Evolutionary conservation across 2,113 vertebrate species (phyloP).

Genomic region (Oryzias melastigma): DNA sequence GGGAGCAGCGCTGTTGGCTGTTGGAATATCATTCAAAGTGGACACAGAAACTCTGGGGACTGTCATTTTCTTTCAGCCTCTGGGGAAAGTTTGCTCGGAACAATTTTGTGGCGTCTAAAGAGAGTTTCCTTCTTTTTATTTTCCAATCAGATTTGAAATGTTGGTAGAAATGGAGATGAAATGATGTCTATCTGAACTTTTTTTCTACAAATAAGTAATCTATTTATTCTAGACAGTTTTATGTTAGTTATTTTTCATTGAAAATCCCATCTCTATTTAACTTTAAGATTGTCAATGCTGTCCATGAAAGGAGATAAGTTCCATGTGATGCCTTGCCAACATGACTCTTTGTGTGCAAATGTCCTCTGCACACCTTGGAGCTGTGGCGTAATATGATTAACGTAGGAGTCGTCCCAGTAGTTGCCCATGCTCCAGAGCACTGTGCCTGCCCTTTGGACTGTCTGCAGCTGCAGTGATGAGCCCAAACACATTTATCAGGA

Average conservation of each 20-base stretch:
- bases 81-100: conserved; percentile 52
- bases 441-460: conserved; percentile 66
- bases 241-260: conserved; percentile 49
- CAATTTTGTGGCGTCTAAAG: conserved; percentile 41
- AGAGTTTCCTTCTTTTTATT: conserved; percentile 29
- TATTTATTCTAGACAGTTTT: conserved; percentile 46
- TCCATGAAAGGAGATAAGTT: conserved; percentile 21
- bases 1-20: conserved; percentile 41
- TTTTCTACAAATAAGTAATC: conserved; percentile 52
- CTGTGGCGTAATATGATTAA: conserved; percentile 71
- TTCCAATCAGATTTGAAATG: conserved; percentile 53
- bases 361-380: conserved; percentile 70
- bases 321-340: conserved; percentile 63
- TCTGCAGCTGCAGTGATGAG: conserved; percentile 66
- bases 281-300: conserved; percentile 47
- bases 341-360: conserved; percentile 69
- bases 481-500: conserved; percentile 76
- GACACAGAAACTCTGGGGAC: conserved; percentile 67
- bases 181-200: conserved; percentile 48
- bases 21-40: conserved; percentile 57
- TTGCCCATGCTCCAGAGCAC: conserved; percentile 59
- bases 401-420: conserved; percentile 59
- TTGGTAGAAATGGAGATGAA: conserved; percentile 33
- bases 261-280: conserved; percentile 43
- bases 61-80: conserved; percentile 37